Evolutionary conservation across 2,113 vertebrate genomes (phyloP).

Genomic region (rabbit (Oryctolagus cuniculus)): mOryCun1.1 NC_091441.1:92916001-92916500

Average conservation of each 20-base stretch:
- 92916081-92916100: neutral
- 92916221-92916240: neutral
- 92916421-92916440: neutral
- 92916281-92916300: neutral
- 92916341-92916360: neutral
- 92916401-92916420: neutral
- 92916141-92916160: neutral
- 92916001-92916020: neutral
- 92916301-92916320: neutral
- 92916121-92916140: neutral
- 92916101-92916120: neutral
- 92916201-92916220: neutral
- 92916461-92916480: neutral
- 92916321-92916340: neutral
- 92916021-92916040: neutral
- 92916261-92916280: neutral
- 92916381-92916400: neutral
- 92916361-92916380: neutral
- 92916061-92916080: neutral
- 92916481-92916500: neutral
- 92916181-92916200: neutral
- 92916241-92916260: neutral
- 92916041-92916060: neutral
- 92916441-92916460: neutral
- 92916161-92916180: neutral